Evolutionary conservation across 2,113 vertebrate genomes (phyloP), one percentile per base, ranked within the genome.

Genomic region (Poeciliopsis turrubarensis): DNA sequence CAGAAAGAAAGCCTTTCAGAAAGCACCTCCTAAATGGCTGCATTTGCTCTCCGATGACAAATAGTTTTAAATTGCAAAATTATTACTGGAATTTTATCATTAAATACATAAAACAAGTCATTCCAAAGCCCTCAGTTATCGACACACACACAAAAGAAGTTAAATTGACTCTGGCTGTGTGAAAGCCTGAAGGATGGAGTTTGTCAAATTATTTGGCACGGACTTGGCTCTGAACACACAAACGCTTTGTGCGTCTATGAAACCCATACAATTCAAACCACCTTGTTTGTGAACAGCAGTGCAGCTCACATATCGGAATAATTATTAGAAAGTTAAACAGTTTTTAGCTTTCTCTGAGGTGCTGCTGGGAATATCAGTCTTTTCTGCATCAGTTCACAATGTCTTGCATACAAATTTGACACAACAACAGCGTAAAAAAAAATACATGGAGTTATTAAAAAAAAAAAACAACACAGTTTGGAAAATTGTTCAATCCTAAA

Each of bases 41-140:
- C 76, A 85, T 70, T 2, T 85, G 19, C 67, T 63, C 72, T 65
- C 77, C 70, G 31, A 72, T 78, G 8, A 78, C 68, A 69, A 70
- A 30, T 7, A 15, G 15, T 30, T 62, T 62, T 1, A 31, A 27
- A 62, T 15, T 29, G 15, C 5, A 65, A 22, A 75, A 44, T 12
- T 26, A 70, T 67, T 78, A 65, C 73, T 73, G 34, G 61, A 83
- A 82, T 44, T 65, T 78, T 68, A 31, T 3, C 27, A 68, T 27
- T 68, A 1, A 77, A 32, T 81, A 51, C 37, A 62, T 64, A 6
- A 69, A 72, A 37, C 39, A 34, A 39, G 15, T 37, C 0, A 47
- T 63, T 30, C 26, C 60, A 71, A 37, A 57, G 60, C 68, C 71
- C 66, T 80, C 71, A 31, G 27, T 81, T 72, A 77, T 82, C 72